Conservation (phyloP, 2,113 vertebrate genomes). For the Pseudopodoces humilis region DNA sequence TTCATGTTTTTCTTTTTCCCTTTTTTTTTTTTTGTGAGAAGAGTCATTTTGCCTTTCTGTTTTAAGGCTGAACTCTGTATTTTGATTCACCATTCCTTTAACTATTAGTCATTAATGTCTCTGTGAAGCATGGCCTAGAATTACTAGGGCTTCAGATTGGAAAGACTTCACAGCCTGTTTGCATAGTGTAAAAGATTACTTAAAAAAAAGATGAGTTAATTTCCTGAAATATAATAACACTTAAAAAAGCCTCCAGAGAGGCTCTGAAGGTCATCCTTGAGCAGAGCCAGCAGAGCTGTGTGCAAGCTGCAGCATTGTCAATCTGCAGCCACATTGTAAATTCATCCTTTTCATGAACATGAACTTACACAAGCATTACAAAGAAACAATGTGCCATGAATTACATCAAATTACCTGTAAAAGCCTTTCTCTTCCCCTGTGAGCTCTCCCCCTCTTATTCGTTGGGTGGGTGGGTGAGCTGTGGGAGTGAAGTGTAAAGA, state of each 20-base stretch:
- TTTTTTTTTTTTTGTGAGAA: neutral
- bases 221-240: constrained; percentile 17
- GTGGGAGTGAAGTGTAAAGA: constrained; percentile 54
- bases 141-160: neutral
- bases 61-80: neutral
- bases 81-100: constrained; percentile 7
- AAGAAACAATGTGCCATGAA: constrained; percentile 32
- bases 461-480: constrained; percentile 30
- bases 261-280: neutral
- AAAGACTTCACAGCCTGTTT: constrained; percentile 14
- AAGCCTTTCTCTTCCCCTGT: constrained; percentile 50
- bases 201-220: neutral
- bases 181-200: neutral
- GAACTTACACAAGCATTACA: neutral
- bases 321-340: neutral
- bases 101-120: neutral
- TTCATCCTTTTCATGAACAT: constrained; percentile 1
- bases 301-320: neutral
- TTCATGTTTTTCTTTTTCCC: neutral
- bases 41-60: neutral
- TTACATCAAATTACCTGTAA: constrained; percentile 68
- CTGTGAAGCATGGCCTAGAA: neutral
- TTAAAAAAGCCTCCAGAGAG: neutral
- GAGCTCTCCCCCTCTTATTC: constrained; percentile 25
- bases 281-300: neutral